phyloP scores from a whole-genome alignment of 2,113 vertebrate genomes.

The Pelobates fuscus region DNA sequence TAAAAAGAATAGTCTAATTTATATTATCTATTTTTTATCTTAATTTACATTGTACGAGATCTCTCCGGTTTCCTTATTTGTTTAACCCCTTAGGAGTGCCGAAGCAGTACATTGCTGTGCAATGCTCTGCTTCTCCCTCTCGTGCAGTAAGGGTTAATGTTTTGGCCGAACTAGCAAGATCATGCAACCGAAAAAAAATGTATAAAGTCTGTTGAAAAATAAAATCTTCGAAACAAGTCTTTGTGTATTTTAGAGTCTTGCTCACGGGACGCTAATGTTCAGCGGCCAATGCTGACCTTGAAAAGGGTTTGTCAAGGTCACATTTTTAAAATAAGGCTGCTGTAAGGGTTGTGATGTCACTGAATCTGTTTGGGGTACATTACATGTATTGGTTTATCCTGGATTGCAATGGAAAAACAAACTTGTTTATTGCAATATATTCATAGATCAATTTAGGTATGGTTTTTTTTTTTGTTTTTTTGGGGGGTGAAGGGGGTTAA shows the following conservation, averaged over 20 bases:
- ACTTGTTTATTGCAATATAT: slow-evolving; percentile 67
- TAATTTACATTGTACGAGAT: not conserved
- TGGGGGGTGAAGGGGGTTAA: too few species aligned
- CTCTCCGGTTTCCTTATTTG: not conserved
- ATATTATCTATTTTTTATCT: slow-evolving; percentile 44
- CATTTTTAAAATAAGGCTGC: not conserved
- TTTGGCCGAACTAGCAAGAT: too few species aligned
- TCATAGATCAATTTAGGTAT: slow-evolving; percentile 65
- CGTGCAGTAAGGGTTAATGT: not conserved
- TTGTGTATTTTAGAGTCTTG: too few species aligned
- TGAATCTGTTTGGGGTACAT: too few species aligned
- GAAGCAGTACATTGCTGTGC: not conserved
- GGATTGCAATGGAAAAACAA: slow-evolving; percentile 64
- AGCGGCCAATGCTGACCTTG: too few species aligned
- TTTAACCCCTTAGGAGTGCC: not conserved
- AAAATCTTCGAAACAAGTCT: too few species aligned
- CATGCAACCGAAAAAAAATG: too few species aligned
- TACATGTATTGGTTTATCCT: slow-evolving; percentile 61
- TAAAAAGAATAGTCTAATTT: slow-evolving; percentile 34
- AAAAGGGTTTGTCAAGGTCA: not conserved
- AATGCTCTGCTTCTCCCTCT: not conserved
- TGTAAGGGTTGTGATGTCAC: not conserved
- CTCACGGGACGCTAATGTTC: too few species aligned
- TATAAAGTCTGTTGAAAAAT: too few species aligned
- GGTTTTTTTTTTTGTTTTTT: not conserved